Percentiles rank a stretch among this genome's conserved stretches.
Conservation (phyloP, 2,888 invertebrate genomes). For the Hofmannophila pseudospretella region DNA sequence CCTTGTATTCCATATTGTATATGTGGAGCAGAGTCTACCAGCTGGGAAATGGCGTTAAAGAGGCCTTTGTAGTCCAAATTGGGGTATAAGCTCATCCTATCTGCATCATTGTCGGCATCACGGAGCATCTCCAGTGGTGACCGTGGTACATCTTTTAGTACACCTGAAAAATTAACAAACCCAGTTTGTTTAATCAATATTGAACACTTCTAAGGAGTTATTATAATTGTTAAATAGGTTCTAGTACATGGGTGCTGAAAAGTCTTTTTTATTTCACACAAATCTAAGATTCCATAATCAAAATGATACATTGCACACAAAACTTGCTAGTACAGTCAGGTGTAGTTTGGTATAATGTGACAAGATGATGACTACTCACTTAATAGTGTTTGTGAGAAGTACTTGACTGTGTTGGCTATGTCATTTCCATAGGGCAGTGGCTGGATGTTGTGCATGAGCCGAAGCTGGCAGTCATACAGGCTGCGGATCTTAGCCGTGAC, state of each 20-base stretch:
- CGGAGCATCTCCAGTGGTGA: conserved; percentile 95
- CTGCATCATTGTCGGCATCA: conserved; percentile 89
- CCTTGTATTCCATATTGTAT: conserved; percentile 93
- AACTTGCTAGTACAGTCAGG: no score
- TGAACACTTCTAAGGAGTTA: neutral
- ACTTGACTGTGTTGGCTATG: conserved; percentile 98
- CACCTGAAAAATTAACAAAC: conserved; percentile 82
- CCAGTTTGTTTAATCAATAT: neutral
- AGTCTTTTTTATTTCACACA: no score
- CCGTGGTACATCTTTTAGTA: conserved; percentile 96
- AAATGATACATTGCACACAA: no score
- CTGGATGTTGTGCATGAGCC: conserved; percentile 92
- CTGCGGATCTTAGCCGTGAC: conserved; percentile 99
- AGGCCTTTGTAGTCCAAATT: conserved; percentile 98
- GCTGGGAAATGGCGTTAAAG: conserved; percentile 92
- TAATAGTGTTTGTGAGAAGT: conserved; percentile 97
- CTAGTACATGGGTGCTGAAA: no score
- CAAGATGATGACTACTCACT: no score
- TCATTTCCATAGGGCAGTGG: conserved; percentile 96
- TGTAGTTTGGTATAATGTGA: no score
- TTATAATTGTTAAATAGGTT: no score
- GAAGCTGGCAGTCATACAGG: conserved; percentile 96
- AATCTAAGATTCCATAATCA: no score
- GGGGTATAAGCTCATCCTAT: conserved; percentile 94
- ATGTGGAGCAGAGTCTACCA: conserved; percentile 95